Base-by-base conservation (phyloP, 2,888 invertebrate genomes). In the Scotopteryx bipunctaria region DNA sequence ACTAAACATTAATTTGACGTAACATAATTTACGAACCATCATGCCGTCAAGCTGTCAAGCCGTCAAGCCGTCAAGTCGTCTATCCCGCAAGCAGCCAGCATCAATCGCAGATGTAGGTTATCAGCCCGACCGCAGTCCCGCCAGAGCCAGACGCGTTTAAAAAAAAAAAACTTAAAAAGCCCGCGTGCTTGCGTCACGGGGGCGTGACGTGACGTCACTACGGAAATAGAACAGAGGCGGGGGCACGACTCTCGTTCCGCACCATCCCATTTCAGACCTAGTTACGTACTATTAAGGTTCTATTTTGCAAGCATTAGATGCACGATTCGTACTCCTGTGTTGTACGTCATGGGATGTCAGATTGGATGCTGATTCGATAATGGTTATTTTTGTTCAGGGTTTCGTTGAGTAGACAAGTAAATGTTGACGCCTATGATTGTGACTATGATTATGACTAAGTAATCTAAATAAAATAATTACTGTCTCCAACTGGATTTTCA, bases 181-280 rank as follows among this genome's bases (percentile, higher is more conserved):
- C 68, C 64, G 64, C 59, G 57, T 52, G 70, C 67, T 71, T 78
- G 67, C 79, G 78, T 79, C 79, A 79, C 74, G 69, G 71, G 68
- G 75, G 71, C 65, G 70, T 71, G 69, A 57, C 37, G 67, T 77
- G 78, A 80, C 79, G 79, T 79, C 79, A 78, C 67, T 41, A 52
- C 72, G 75, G 79, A 80, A 78, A 73, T 79, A 75, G 79, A 76
- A 67, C 76, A 71, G 48, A 35, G 50, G 51, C 47, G 57, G 57
- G 61, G 59, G 59, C 57, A 45, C 59, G 59, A 58, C 58, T 49
- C 60, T 44, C 41, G 50, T 45, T 45, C 51, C 37, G 47, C 49
- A 35, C 51, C 56, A 54, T 52, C 37, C 63, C 57, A 61, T 61
- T 64, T 58, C 29, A 58, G 58, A 59, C 57, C 58, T 49, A 54